A percentile compares a stretch with the other conserved stretches of the same genome.
Conservation (phyloP, 2,888 invertebrate species). For the Drosophila rubida region DNA sequence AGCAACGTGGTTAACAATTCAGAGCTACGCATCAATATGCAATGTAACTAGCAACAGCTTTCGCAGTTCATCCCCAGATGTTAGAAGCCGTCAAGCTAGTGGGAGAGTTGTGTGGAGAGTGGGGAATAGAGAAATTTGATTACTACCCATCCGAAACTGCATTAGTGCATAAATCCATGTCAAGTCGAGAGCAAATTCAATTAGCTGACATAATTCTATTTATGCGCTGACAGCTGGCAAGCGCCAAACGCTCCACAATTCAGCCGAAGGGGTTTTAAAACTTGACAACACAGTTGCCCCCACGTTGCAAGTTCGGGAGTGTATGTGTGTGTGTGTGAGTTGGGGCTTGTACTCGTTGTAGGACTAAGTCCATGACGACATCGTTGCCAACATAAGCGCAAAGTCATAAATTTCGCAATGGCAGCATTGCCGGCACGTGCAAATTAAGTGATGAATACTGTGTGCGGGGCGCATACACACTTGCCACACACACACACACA, state of each 20-base stretch:
- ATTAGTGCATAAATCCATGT: constrained; percentile 78
- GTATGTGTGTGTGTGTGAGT: constrained; percentile 8
- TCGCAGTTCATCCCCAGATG: constrained; percentile 11
- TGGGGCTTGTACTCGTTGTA: constrained; percentile 19
- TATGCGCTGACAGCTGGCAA: constrained; percentile 76
- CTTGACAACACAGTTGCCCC: constrained; percentile 51
- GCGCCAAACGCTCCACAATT: constrained; percentile 56
- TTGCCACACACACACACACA: constrained; percentile 18
- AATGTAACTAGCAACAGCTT: constrained; percentile 26
- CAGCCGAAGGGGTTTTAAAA: constrained; percentile 59
- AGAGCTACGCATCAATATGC: constrained; percentile 21
- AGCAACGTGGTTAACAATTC: neutral
- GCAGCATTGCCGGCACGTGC: constrained; percentile 70
- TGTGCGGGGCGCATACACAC: constrained; percentile 62
- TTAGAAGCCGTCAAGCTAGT: neutral
- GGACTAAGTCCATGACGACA: constrained; percentile 49
- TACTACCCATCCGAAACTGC: constrained; percentile 60
- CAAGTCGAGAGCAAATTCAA: constrained; percentile 73
- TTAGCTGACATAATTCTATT: constrained; percentile 77
- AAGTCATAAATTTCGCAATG: constrained; percentile 79
- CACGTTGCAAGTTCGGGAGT: neutral
- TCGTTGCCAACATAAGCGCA: constrained; percentile 42
- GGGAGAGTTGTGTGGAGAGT: neutral
- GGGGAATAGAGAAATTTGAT: constrained; percentile 59
- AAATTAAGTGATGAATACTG: constrained; percentile 79